Base-by-base conservation (phyloP, 1,140 invertebrate species). In the Bicyclus anynana region DNA sequence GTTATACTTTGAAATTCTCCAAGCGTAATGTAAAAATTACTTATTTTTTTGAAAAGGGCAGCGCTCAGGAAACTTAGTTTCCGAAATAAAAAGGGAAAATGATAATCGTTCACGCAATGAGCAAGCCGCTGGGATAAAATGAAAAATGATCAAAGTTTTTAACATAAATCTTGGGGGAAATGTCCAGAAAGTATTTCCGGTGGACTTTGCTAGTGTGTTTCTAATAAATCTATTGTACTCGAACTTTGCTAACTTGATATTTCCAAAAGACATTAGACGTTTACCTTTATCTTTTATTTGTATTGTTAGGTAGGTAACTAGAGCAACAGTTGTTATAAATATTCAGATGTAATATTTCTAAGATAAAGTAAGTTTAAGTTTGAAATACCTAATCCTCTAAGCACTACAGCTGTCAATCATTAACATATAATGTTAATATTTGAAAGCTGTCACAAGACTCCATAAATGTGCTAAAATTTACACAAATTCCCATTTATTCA, bases 111-210 rank as follows among this genome's bases (percentile, higher is more conserved):
- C 77, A 76, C 68, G 74, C 69, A 74, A 70, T 55, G 59, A 67
- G 67, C 66, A 61, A 60, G 66, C 59, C 62, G 68, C 56, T 54
- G 57, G 69, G 74, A 72, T 20, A 72, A 80, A 76, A 83, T 83
- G 80, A 84, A 72, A 81, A 80, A 86, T 77, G 72, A 67, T 53
- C 55, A 51, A 86, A 86, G 74, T 84, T 86, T 79, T 76, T 77
- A 74, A 77, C 76, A 81, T 86, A 84, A 86, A 86, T 86, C 80
- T 79, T 58, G 6, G 6, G 56, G 62, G 69, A 81, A 84, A 75
- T 75, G 67, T 77, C 65, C 58, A 54, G 73, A 72, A 77, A 77
- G 74, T 77, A 74, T 76, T 77, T 57, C 62, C 53, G 56, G 59
- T 61, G 35, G 37, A n/a, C 13, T 38, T 50, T 16, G 26, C 46